A percentile compares a stretch with the other conserved stretches of the same genome.
Conservation (phyloP, 1,140 invertebrate genomes). For the Penaeus japonicus region DNA sequence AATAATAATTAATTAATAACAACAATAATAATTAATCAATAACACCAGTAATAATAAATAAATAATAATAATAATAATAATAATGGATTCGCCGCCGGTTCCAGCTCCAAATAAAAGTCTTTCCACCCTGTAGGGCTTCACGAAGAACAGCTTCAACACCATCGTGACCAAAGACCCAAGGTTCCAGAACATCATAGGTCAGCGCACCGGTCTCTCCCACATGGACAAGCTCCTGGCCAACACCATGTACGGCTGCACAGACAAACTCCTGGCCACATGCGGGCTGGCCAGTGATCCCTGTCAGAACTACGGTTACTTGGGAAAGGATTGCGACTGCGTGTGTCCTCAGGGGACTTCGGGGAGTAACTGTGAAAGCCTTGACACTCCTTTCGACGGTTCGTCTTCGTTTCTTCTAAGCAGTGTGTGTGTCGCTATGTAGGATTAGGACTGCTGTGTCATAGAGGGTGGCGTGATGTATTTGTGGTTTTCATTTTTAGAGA, state of each 20-base stretch:
- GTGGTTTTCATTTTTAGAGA: too few species aligned
- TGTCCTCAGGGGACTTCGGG: constrained; percentile 27
- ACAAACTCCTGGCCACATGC: background rate
- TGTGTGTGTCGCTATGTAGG: too few species aligned
- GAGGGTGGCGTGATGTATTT: too few species aligned
- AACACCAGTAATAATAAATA: too few species aligned
- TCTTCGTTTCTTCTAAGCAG: too few species aligned
- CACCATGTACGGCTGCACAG: constrained; percentile 31
- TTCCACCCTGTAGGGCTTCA: background rate
- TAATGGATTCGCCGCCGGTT: background rate
- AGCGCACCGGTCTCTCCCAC: constrained; percentile 20
- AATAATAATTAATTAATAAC: too few species aligned
- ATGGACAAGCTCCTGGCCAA: constrained; percentile 33
- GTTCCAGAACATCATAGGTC: constrained; percentile 24
- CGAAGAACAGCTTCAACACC: background rate
- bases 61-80: background rate
- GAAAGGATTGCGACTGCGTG: constrained; percentile 22
- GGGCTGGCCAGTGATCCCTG: background rate
- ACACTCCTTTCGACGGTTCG: background rate
- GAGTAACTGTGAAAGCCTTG: constrained; percentile 22
- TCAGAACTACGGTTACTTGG: constrained; percentile 33
- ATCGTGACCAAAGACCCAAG: constrained; percentile 3
- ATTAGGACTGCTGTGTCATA: too few species aligned
- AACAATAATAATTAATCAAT: too few species aligned
- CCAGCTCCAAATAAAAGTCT: background rate